Base-by-base conservation (phyloP, 1,140 invertebrate genomes). In the Sogatella furcifera region DNA sequence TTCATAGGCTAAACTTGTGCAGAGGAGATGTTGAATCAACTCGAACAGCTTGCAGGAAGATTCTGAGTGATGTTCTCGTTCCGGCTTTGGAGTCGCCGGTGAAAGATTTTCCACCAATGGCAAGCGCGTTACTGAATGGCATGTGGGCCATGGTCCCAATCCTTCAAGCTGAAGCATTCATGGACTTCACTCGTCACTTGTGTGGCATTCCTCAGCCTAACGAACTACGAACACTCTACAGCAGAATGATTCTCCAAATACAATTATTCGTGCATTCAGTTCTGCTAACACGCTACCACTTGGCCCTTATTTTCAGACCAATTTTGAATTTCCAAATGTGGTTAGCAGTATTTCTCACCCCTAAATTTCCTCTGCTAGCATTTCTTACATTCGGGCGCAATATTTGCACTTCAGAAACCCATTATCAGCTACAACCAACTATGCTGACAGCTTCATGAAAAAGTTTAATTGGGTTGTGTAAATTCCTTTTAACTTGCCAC, bases 1-100 rank as follows among this genome's bases (percentile, higher is more conserved):
- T 52, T 64, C 62, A 2, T 70, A 80, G 78, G 55, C 83, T 80
- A 69, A 85, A 84, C 66, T 69, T 85, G 10, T 78, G 75, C 62
- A 69, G 73, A 6, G 72, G 72, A 10, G 73, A 70, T 17, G 46
- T 73, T 0, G 68, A 73, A 6, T 76, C 78, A 58, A 77, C 77
- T 0, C 69, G 65, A 8, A 64, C 73, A 65, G 70, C 76, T 1
- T 77, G 75, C 46, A 64, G 72, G 22, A 62, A 70, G 2, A 56
- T 80, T 2, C 62, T 68, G 1, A 71, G 73, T 0, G 65, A 74
- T 19, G 72, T 76, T 0, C 78, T 70, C 63, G 69, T 66, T 1
- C 76, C 76, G 0, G 70, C 66, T 17, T 57, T 80, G 11, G 65
- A 68, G n/a, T 71, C 73, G 22, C 76, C 77, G 9, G 73, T 77